Evolutionary conservation across 2,888 invertebrate species (phyloP).

Genomic region (Prenolepis imparis): DNA sequence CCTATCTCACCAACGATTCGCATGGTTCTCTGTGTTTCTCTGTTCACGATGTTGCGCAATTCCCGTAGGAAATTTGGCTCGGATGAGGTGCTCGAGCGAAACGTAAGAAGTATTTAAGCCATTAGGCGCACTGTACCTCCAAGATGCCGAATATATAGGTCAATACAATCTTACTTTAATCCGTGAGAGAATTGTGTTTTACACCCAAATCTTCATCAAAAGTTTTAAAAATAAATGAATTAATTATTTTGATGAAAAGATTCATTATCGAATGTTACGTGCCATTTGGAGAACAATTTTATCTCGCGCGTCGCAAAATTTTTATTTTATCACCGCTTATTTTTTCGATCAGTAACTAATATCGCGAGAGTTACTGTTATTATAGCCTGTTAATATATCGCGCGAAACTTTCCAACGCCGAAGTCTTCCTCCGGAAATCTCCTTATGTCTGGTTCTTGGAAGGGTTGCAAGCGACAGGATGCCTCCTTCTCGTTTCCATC

Average conservation of each 20-base stretch:
- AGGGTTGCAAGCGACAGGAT: slow-evolving; percentile 77
- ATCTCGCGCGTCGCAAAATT: neutral
- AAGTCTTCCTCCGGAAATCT: slow-evolving; percentile 64
- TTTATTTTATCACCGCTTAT: slow-evolving; percentile 52
- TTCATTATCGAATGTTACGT: neutral
- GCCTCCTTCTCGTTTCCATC: slow-evolving; percentile 39
- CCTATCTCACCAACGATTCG: slow-evolving; percentile 27
- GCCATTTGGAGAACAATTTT: neutral
- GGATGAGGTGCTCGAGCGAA: slow-evolving; percentile 34
- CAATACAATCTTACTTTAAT: neutral
- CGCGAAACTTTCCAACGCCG: slow-evolving; percentile 73
- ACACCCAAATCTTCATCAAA: neutral
- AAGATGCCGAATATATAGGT: neutral
- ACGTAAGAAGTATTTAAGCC: slow-evolving; percentile 47
- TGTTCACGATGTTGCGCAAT: slow-evolving; percentile 40
- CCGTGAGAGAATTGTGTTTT: neutral
- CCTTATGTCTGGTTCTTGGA: slow-evolving; percentile 63
- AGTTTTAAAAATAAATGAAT: neutral
- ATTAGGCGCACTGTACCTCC: neutral
- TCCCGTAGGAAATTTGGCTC: slow-evolving; percentile 53
- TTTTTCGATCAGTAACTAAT: slow-evolving; percentile 73
- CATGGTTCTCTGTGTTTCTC: slow-evolving; percentile 22
- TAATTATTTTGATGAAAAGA: neutral
- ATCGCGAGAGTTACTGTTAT: slow-evolving; percentile 82
- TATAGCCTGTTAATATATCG: slow-evolving; percentile 78